Conservation (phyloP, 2,113 vertebrate genomes). For the Talpa occidentalis region DNA sequence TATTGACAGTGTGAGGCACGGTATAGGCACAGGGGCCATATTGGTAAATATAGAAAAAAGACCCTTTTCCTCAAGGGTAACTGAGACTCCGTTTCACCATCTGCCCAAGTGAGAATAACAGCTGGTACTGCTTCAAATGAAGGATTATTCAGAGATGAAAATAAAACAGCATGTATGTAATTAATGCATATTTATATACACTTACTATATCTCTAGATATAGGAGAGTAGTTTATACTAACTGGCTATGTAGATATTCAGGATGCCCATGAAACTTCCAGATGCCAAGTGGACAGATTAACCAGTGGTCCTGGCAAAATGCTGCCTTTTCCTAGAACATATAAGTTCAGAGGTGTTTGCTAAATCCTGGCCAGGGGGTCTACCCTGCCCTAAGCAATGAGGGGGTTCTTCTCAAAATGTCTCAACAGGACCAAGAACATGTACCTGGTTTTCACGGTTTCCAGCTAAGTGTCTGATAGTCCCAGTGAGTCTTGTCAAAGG, state of each 20-base stretch:
- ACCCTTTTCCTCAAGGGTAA: not conserved
- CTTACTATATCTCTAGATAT: not conserved
- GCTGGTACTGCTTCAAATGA: not conserved
- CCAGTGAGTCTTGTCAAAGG: not conserved
- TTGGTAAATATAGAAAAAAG: not conserved
- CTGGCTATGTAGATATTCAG: not conserved
- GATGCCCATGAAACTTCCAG: not conserved
- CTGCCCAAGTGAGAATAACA: not conserved
- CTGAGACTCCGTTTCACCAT: not conserved
- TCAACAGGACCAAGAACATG: not conserved
- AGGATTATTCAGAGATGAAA: not conserved
- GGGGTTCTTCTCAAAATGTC: not conserved
- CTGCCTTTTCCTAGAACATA: not conserved
- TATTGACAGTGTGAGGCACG: not conserved
- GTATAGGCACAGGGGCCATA: not conserved
- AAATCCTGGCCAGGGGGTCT: not conserved
- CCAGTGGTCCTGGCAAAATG: not conserved
- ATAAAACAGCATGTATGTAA: not conserved
- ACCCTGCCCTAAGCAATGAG: not conserved
- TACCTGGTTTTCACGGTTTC: accelerated
- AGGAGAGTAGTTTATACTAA: not conserved
- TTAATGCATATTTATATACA: not conserved
- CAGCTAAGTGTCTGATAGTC: not conserved
- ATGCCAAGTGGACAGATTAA: not conserved
- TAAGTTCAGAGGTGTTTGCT: not conserved